phyloP scores from a whole-genome alignment of 2,113 vertebrate species.

The Oncorhynchus tshawytscha region DNA sequence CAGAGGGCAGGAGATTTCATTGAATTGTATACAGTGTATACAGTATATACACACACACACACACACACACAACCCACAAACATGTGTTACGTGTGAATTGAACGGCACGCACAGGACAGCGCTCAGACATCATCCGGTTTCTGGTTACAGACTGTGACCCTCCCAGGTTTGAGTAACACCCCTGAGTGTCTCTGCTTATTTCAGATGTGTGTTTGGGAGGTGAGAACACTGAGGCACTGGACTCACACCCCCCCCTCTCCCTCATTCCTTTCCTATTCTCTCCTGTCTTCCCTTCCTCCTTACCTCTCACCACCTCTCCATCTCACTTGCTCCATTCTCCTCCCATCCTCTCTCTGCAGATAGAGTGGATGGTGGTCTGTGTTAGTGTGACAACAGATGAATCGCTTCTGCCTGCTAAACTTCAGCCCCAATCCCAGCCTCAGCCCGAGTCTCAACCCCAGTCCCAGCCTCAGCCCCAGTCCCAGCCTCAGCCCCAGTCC shows the following conservation, averaged over 20 bases:
- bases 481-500: not conserved
- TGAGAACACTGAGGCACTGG: slow-evolving; percentile 3
- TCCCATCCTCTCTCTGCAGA: not conserved
- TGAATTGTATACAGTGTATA: no score
- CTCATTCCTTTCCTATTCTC: slow-evolving; percentile 5
- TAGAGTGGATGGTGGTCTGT: not conserved
- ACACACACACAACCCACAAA: not conserved
- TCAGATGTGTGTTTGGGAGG: slow-evolving; percentile 23
- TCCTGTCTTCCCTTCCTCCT: not conserved
- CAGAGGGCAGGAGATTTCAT: no score
- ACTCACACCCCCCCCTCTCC: not conserved
- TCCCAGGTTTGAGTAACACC: slow-evolving; percentile 22
- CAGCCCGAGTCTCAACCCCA: not conserved
- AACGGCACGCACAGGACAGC: slow-evolving; percentile 1
- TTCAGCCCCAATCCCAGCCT: not conserved
- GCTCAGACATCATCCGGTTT: not conserved
- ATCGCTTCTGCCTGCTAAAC: not conserved
- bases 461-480: not conserved
- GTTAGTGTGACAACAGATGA: no score
- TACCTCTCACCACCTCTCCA: not conserved
- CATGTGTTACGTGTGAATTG: no score
- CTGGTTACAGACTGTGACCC: not conserved
- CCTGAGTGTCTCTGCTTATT: slow-evolving; percentile 18
- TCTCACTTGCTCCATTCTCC: not conserved
- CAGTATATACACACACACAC: no score